Evolutionary conservation across 2,113 vertebrate species (phyloP), one percentile per base, ranked within the genome.

Genomic region (Charadrius vociferus): DNA sequence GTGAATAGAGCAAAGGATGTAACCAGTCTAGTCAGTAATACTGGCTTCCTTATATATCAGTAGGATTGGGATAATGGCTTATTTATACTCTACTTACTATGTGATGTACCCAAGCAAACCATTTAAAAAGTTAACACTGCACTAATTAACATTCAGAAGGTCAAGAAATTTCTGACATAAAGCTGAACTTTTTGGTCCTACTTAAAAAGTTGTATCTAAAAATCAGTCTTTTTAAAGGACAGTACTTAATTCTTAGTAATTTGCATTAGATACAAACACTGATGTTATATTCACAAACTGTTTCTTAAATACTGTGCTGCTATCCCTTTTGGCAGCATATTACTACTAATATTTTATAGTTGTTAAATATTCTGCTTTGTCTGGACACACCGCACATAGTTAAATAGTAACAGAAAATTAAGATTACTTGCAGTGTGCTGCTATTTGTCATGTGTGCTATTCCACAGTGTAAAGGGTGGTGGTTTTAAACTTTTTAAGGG

Each of bases 11-110:
- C 12, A 16, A 72, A 29, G 19, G 19, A 53, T 65, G 19, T 65
- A 81, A 82, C 30, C 26, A 36, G 14, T 72, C 12, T 45, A 32
- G 26, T 86, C 52, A 36, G 18, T 66, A 50, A 23, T 24, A 41
- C n/a, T 49, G 77, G 3, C 41, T 73, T 74, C 66, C 9, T 49
- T 66, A 7, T 0, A 0, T 23, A 10, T 14, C 19, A 22, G 17
- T 29, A 32, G 65, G 13, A 6, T 45, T 93, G 49, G 10, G 7
- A 3, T 81, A n/a, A 26, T 80, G 58, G 41, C 39, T 81, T 23
- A 32, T 56, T 56, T 56, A 21, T 32, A 3, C 12, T 26, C 8
- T 27, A 9, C 23, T 56, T 75, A 10, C 30, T 77, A 2, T 74
- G 12, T 22, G 22, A 32, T 71, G 11, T 39, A 55, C 6, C 10